A percentile compares a stretch with the other conserved stretches of the same genome.
Conservation (phyloP, 2,888 invertebrate genomes). For the Orthonychiurus folsomi region DNA sequence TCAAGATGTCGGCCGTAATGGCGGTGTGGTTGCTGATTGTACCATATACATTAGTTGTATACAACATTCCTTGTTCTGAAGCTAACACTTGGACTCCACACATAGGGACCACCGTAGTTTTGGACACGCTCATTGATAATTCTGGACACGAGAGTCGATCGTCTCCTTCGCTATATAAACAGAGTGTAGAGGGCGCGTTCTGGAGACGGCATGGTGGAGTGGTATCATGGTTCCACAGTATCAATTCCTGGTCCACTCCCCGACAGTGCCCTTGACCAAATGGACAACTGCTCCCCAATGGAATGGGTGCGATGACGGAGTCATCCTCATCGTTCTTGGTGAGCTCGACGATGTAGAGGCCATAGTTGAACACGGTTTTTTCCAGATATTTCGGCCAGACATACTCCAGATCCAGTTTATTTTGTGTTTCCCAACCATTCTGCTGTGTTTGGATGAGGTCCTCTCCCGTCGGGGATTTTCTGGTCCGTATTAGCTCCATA, state of each 20-base stretch:
- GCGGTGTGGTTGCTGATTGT: not conserved
- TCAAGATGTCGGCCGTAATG: not conserved
- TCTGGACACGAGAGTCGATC: not conserved
- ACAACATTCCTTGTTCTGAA: not conserved
- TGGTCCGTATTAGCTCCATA: not conserved
- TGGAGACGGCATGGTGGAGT: not conserved
- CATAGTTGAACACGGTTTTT: not conserved
- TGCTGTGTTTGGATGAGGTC: not conserved
- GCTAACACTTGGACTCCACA: not conserved
- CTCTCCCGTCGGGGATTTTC: not conserved
- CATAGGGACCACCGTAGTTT: not conserved
- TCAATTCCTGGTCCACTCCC: not conserved
- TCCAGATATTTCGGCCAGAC: not conserved
- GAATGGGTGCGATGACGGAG: not conserved
- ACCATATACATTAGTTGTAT: not conserved
- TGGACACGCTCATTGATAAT: not conserved
- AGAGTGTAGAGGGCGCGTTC: not conserved
- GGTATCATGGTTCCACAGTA: not conserved
- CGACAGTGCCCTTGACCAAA: not conserved
- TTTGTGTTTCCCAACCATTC: not conserved
- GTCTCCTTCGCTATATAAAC: not conserved
- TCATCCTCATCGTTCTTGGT: not conserved
- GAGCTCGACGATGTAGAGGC: not conserved
- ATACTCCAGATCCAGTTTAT: not conserved
- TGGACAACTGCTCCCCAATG: not conserved